A percentile compares a stretch with the other conserved stretches of the same genome.
Conservation (phyloP, 1,140 invertebrate genomes). For the Listronotus oregonensis region DNA sequence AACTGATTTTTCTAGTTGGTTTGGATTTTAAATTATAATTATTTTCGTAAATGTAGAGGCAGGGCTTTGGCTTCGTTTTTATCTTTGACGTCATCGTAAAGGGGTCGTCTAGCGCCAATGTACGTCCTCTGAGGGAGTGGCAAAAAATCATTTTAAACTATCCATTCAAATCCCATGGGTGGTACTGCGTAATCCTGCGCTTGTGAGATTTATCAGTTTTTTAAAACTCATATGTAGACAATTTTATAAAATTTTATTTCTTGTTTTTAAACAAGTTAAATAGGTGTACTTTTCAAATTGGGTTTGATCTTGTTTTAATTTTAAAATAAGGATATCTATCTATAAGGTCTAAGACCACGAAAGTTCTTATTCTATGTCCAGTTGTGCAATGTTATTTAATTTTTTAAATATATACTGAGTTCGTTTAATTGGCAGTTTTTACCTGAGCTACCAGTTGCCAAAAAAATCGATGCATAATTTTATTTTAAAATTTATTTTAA, state of each 20-base stretch:
- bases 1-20: slow-evolving; percentile 8
- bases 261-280: no score
- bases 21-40: slow-evolving; percentile 42
- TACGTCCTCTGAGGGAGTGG: slow-evolving; percentile 54
- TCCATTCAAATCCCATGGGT: slow-evolving; percentile 57
- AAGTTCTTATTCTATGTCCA: no score
- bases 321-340: no score
- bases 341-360: no score
- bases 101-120: slow-evolving; percentile 53
- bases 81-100: slow-evolving; percentile 52
- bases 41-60: slow-evolving; percentile 47
- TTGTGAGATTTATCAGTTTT: slow-evolving; percentile 29
- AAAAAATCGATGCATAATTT: no score
- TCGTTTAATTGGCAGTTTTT: no score
- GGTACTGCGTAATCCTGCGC: slow-evolving; percentile 53
- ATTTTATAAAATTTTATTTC: neutral
- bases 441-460: no score
- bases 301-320: no score
- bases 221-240: slow-evolving; percentile 9
- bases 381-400: no score
- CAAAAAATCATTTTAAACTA: slow-evolving; percentile 56
- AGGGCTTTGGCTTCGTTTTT: slow-evolving; percentile 46
- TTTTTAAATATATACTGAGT: no score
- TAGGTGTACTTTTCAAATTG: no score
- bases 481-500: no score